These are phyloP conservation scores for Hemicrepidius hirtus DNA, from an alignment of 2,888 invertebrate species.

Conservation along the genomic window DNA sequence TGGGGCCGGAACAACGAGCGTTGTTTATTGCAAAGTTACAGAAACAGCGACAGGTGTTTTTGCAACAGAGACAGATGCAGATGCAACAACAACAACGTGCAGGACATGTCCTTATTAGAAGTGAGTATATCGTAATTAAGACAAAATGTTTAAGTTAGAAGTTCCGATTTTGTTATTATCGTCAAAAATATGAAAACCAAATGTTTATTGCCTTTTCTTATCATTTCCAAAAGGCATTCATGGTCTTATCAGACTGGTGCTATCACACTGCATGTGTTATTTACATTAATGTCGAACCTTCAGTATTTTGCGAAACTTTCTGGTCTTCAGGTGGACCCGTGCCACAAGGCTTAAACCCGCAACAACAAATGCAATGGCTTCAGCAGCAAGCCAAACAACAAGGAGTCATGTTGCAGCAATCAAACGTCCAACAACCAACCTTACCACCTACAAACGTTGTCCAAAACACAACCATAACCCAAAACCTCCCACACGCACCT, in stretches of 20 bases:
- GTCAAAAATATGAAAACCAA: too few relatives aligned
- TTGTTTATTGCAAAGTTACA: constrained; percentile 87
- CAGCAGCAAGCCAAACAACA: constrained; percentile 71
- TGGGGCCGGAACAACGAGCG: constrained; percentile 86
- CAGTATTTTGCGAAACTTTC: too few relatives aligned
- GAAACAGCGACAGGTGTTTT: constrained; percentile 76
- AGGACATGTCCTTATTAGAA: constrained; percentile 69
- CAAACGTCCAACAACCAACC: constrained; percentile 64
- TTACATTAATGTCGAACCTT: neutral
- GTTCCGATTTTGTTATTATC: too few relatives aligned
- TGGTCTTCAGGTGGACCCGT: constrained; percentile 64
- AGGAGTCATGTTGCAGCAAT: constrained; percentile 68
- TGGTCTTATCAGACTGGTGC: too few relatives aligned
- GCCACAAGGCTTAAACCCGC: constrained; percentile 69
- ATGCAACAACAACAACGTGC: constrained; percentile 71
- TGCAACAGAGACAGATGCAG: constrained; percentile 74
- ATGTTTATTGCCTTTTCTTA: too few relatives aligned
- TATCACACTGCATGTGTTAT: too few relatives aligned
- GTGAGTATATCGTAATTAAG: constrained; percentile 44
- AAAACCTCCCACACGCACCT: constrained; percentile 59
- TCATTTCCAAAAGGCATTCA: too few relatives aligned
- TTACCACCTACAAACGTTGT: constrained; percentile 25
- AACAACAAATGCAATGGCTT: constrained; percentile 71
- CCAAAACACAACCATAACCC: constrained; percentile 43
- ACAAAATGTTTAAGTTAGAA: too few relatives aligned